These are phyloP conservation scores for Struthidea cinerea DNA, from an alignment of 2,113 vertebrate species.

Conservation along the genomic window DNA sequence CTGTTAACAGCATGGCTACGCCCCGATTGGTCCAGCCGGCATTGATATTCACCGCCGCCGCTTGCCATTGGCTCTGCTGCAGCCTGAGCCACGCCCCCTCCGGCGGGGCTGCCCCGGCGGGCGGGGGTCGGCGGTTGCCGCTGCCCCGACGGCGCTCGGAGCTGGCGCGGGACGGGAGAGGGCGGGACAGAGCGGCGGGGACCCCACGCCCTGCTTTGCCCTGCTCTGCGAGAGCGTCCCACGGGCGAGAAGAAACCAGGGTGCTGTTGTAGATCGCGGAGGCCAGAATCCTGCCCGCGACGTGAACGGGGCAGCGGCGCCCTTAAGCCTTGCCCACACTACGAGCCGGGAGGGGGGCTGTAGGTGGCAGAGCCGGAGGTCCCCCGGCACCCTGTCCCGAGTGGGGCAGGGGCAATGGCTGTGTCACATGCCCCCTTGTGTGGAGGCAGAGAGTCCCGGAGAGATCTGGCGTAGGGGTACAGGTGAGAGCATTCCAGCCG, in stretches of 20 bases:
- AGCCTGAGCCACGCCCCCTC: neutral
- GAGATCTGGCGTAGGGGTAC: too few species aligned
- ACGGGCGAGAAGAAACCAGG: too few species aligned
- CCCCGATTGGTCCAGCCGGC: neutral
- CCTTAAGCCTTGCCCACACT: accelerated
- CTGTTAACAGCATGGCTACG: constrained; percentile 44
- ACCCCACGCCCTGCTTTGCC: accelerated
- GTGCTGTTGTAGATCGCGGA: neutral
- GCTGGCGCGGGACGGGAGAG: neutral
- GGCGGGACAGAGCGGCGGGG: neutral
- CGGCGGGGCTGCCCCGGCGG: neutral
- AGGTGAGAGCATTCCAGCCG: accelerated
- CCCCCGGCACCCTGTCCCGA: neutral
- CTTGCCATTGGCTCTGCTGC: accelerated
- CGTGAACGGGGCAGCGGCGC: neutral
- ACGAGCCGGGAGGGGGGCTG: accelerated
- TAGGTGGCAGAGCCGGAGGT: too few species aligned
- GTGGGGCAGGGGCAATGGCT: neutral
- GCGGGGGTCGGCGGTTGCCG: neutral
- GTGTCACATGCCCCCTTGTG: accelerated
- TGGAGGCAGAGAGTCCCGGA: neutral
- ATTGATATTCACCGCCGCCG: neutral
- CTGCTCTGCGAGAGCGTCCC: too few species aligned
- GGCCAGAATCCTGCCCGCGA: neutral
- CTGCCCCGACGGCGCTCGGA: too few species aligned